phyloP scores from a whole-genome alignment of 2,113 vertebrate species.

The Rynchops niger region DNA sequence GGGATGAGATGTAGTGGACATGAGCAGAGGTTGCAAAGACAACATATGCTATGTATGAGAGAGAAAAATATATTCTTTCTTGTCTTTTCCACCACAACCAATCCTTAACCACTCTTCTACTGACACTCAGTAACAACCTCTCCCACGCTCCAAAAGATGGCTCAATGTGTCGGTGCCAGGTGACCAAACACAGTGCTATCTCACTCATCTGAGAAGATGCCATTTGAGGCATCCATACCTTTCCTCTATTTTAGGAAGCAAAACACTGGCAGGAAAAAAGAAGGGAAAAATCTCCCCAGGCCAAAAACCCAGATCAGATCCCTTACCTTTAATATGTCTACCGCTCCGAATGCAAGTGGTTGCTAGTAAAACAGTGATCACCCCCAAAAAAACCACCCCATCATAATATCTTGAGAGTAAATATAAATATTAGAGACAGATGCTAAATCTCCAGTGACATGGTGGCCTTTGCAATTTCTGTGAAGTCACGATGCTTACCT shows the following conservation, averaged over 20 bases:
- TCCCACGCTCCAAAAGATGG: neutral
- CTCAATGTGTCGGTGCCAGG: rapidly evolving
- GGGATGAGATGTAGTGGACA: neutral
- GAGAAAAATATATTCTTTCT: neutral
- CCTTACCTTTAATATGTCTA: neutral
- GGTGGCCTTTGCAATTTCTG: neutral
- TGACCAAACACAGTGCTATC: neutral
- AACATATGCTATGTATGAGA: neutral
- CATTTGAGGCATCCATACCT: neutral
- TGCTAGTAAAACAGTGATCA: neutral
- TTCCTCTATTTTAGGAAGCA: neutral
- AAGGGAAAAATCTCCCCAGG: neutral
- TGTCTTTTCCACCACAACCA: neutral
- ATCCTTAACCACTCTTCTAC: neutral
- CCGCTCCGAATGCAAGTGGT: neutral
- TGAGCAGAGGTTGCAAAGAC: neutral
- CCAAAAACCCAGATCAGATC: neutral
- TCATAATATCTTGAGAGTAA: neutral
- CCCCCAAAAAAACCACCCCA: neutral
- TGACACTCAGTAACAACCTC: neutral
- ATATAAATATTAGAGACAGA: neutral
- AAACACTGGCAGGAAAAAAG: neutral
- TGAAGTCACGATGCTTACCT: neutral
- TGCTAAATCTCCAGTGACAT: neutral
- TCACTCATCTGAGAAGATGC: neutral